A percentile compares a stretch with the other conserved stretches of the same genome.
Evolutionary conservation across 2,113 vertebrate species (phyloP).

Genomic region (Scartelaos histophorus): DNA sequence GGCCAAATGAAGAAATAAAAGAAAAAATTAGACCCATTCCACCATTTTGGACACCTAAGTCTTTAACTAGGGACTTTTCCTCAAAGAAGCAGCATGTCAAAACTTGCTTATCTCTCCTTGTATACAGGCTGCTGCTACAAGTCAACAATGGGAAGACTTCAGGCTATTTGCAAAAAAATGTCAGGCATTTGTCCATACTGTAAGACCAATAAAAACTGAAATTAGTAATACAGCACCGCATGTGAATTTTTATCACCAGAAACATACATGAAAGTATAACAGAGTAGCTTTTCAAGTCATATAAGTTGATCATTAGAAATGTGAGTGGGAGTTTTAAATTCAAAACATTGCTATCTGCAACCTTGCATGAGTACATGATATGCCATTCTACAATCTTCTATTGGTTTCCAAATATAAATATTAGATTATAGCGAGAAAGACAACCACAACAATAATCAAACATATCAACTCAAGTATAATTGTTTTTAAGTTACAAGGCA

Average conservation of each 20-base stretch:
- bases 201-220: not conserved
- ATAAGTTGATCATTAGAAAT: not conserved
- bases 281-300: not conserved
- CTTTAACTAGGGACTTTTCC: slow-evolving; percentile 8
- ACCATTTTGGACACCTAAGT: not conserved
- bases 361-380: not conserved
- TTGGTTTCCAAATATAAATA: not conserved
- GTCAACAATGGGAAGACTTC: slow-evolving; percentile 49
- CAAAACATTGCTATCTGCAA: not conserved
- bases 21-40: slow-evolving; percentile 1
- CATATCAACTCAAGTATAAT: not conserved
- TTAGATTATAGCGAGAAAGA: not conserved
- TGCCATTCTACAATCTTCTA: not conserved
- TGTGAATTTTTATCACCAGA: not conserved
- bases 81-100: slow-evolving; percentile 33
- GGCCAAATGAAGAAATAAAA: slow-evolving; percentile 7
- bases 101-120: slow-evolving; percentile 44
- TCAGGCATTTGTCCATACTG: slow-evolving; percentile 38
- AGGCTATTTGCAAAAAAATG: slow-evolving; percentile 34
- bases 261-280: not conserved
- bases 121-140: slow-evolving; percentile 32
- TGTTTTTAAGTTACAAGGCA: not conserved
- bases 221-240: not conserved
- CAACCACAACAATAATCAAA: not conserved
- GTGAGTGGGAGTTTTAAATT: not conserved